Evolutionary conservation across 2,113 vertebrate species (phyloP).

Genomic region (Gasterosteus aculeatus): DNA sequence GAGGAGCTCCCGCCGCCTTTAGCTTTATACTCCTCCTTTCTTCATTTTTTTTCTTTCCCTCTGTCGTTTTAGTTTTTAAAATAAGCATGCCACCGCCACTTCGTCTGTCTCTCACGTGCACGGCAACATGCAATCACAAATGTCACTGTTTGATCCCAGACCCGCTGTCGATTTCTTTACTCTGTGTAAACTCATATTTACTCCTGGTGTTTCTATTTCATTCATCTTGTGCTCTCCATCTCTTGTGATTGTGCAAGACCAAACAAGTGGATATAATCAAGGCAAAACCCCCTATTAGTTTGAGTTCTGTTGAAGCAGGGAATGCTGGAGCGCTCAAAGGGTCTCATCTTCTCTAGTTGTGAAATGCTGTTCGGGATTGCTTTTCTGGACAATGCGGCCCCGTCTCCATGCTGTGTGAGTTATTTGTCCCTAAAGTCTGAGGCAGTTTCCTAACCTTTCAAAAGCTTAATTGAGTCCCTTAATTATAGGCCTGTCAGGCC

Average conservation of each 20-base stretch:
- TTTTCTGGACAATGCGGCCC: slow-evolving; percentile 43
- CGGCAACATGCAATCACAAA: slow-evolving; percentile 6
- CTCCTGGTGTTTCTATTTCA: slow-evolving; percentile 19
- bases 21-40: slow-evolving; percentile 57
- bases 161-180: slow-evolving; percentile 1
- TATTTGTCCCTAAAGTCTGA: slow-evolving; percentile 49
- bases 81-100: slow-evolving; percentile 18
- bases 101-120: slow-evolving; percentile 4
- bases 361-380: background rate
- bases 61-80: slow-evolving; percentile 53
- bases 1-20: slow-evolving; percentile 68
- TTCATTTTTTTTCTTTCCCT: slow-evolving; percentile 51
- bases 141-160: slow-evolving; percentile 21
- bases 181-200: slow-evolving; percentile 20
- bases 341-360: background rate
- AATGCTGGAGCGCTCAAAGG: slow-evolving; percentile 13
- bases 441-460: slow-evolving; percentile 73
- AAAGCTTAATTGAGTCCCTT: slow-evolving; percentile 83
- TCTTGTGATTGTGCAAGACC: slow-evolving; percentile 65
- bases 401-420: slow-evolving; percentile 36
- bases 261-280: slow-evolving; percentile 65
- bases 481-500: slow-evolving; percentile 82
- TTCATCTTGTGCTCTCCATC: slow-evolving; percentile 22
- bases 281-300: slow-evolving; percentile 34
- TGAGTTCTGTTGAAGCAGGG: slow-evolving; percentile 38